These are phyloP conservation scores for Drosophila ustulata DNA, from an alignment of 2,888 invertebrate species.

Conservation along the genomic window DNA sequence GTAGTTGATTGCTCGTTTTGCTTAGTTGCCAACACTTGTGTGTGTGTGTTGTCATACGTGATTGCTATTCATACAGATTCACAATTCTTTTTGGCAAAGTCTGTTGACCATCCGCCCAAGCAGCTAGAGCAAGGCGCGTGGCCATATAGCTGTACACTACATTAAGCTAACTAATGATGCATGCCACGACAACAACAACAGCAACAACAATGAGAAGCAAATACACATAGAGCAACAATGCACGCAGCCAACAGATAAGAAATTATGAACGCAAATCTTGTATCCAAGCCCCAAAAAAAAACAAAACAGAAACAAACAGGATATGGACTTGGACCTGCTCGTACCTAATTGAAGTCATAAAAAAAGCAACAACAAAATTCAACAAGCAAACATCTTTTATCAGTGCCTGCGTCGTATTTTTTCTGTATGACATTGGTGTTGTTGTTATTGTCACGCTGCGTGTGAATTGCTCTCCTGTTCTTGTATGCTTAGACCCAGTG, in stretches of 20 bases:
- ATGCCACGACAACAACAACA: conserved; percentile 59
- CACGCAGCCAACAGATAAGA: conserved; percentile 74
- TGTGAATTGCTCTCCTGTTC: conserved; percentile 73
- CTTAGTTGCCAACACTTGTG: conserved; percentile 15
- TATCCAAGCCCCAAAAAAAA: conserved; percentile 41
- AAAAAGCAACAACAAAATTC: conserved; percentile 67
- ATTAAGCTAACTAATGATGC: conserved; percentile 80
- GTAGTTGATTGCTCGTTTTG: conserved; percentile 78
- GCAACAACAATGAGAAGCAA: conserved; percentile 29
- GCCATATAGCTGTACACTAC: conserved; percentile 61
- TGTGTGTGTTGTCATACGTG: conserved; percentile 32
- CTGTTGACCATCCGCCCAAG: conserved; percentile 1
- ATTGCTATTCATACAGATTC: conserved; percentile 64
- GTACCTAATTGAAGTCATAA: conserved; percentile 79
- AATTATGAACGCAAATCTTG: conserved; percentile 79
- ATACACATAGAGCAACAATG: conserved; percentile 53
- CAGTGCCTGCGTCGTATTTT: conserved; percentile 30
- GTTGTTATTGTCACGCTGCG: conserved; percentile 59
- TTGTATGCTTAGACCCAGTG: conserved; percentile 37
- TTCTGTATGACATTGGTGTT: conserved; percentile 1
- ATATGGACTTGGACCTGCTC: conserved; percentile 53
- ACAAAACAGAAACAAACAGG: conserved; percentile 14
- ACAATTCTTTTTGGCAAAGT: neutral
- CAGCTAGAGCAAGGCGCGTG: conserved; percentile 45
- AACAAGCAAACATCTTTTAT: conserved; percentile 71